phyloP scores from a whole-genome alignment of 2,113 vertebrate species.

The Callospermophilus lateralis region DNA sequence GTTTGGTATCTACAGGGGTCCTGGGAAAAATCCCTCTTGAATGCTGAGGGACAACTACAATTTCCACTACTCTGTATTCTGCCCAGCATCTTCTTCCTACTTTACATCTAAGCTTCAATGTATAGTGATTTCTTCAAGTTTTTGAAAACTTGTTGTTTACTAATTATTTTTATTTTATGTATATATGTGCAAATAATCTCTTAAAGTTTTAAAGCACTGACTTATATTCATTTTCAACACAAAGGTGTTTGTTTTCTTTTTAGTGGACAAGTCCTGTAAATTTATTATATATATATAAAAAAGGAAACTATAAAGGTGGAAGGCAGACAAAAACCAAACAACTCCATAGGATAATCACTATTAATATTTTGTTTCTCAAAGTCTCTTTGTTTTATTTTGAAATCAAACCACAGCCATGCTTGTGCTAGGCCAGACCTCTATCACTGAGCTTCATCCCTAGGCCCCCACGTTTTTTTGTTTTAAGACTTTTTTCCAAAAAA shows the following conservation, averaged over 20 bases:
- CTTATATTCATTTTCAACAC: neutral
- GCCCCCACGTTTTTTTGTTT: neutral
- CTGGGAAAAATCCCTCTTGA: neutral
- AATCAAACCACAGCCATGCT: too few species aligned
- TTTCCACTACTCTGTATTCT: neutral
- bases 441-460: too few species aligned
- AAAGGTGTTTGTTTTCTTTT: neutral
- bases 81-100: neutral
- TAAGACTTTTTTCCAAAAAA: neutral
- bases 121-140: neutral
- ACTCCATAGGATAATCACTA: neutral
- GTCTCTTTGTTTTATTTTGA: neutral
- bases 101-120: neutral
- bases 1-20: neutral
- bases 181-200: neutral
- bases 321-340: neutral
- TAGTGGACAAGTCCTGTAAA: neutral
- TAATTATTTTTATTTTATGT: conserved; percentile 19
- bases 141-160: neutral
- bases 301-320: neutral
- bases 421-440: too few species aligned
- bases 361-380: neutral
- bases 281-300: neutral
- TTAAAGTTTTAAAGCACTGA: neutral
- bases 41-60: neutral